Conservation (phyloP, 2,797 vertebrate genomes). For the Crenuchus spilurus region DNA sequence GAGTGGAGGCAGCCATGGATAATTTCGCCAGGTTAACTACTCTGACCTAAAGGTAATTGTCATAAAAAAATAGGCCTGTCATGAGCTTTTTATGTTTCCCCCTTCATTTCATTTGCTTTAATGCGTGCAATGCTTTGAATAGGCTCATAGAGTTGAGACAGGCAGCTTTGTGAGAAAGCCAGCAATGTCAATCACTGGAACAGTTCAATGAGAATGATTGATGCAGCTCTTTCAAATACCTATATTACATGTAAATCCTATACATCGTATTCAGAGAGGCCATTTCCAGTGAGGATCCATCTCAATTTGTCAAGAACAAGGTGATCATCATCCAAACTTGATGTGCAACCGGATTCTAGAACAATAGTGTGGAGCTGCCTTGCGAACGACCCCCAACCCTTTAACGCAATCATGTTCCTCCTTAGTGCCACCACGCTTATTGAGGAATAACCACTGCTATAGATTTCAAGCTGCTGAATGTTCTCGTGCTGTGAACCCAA, state of each 20-base stretch:
- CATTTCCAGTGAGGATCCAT: constrained; percentile 4
- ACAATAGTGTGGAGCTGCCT: background rate
- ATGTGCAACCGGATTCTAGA: background rate
- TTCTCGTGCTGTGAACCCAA: background rate
- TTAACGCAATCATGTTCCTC: constrained; percentile 3
- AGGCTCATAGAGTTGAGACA: background rate
- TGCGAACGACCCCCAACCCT: background rate
- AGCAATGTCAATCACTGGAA: constrained; percentile 20
- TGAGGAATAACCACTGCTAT: background rate
- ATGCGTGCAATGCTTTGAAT: background rate
- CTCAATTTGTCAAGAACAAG: constrained; percentile 5
- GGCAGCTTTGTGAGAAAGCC: constrained; percentile 8
- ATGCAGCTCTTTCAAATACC: constrained; percentile 20
- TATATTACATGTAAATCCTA: constrained; percentile 42
- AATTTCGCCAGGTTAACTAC: constrained; percentile 61
- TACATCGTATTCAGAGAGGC: constrained; percentile 40
- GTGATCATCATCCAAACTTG: background rate
- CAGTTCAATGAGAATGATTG: constrained; percentile 26
- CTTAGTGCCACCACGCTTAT: background rate
- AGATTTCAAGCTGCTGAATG: background rate
- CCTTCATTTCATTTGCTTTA: constrained; percentile 43
- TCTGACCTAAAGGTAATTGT: constrained; percentile 63
- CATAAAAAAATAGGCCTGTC: constrained; percentile 55
- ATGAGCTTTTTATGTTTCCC: constrained; percentile 50
- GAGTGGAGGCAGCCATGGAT: constrained; percentile 53